Evolutionary conservation across 1,140 invertebrate genomes (phyloP).

Genomic region (Cydia pomonella): DNA sequence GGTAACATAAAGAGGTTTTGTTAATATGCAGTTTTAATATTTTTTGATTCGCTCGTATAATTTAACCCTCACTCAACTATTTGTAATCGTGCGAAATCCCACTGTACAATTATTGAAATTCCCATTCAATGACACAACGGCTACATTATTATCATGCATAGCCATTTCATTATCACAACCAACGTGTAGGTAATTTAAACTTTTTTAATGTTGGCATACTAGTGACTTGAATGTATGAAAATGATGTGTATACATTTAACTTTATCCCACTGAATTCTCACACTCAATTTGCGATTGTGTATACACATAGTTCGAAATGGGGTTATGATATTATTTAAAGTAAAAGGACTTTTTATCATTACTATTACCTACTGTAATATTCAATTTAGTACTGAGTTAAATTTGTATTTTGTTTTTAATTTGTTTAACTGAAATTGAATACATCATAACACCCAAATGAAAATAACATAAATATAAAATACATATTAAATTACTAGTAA

Average conservation of each 20-base stretch:
- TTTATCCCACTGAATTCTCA: conserved; percentile 77
- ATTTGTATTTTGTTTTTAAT: conserved; percentile 79
- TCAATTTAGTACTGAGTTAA: conserved; percentile 80
- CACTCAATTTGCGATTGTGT: conserved; percentile 74
- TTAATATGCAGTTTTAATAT: too few relatives aligned
- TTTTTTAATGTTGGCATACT: conserved; percentile 68
- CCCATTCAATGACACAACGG: too few relatives aligned
- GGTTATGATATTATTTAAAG: conserved; percentile 79
- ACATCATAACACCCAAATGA: conserved; percentile 79
- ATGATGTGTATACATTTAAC: conserved; percentile 68
- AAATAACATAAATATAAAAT: conserved; percentile 81
- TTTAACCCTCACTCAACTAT: too few relatives aligned
- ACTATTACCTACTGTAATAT: conserved; percentile 78
- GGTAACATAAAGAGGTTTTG: too few relatives aligned
- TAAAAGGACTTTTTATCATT: conserved; percentile 75
- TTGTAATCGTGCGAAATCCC: too few relatives aligned
- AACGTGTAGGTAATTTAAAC: too few relatives aligned
- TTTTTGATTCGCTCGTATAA: too few relatives aligned
- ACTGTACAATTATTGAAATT: too few relatives aligned
- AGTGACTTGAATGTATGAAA: conserved; percentile 79
- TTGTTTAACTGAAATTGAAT: conserved; percentile 79
- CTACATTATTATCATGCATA: too few relatives aligned
- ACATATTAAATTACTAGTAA: conserved; percentile 80
- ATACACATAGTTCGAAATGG: conserved; percentile 71
- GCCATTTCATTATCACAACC: too few relatives aligned